Evolutionary conservation across 2,888 invertebrate species (phyloP), one percentile per base, ranked within the genome.

Genomic region (Perdita meconis): DNA sequence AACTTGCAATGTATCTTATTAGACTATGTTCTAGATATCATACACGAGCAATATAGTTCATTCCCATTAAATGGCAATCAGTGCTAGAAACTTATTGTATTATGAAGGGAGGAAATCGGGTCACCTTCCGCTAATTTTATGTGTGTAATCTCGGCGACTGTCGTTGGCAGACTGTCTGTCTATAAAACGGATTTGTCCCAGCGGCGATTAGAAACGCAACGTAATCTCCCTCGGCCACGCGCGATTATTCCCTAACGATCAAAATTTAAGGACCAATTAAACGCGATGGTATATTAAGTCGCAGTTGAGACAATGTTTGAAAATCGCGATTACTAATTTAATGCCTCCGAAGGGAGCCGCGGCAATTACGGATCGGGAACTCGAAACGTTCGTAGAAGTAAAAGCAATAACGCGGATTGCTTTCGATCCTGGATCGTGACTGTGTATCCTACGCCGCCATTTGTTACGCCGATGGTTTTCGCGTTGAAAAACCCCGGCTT

Each of bases 181-280:
- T 13, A 5, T 1, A 22, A 56, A 57, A 30, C 16, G 22, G 38
- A 50, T 59, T 50, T 34, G 1, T 8, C 10, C 1, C 16, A 47
- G 50, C 4, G 12, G 22, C n/a, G 10, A 8, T 8, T 47, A 51
- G 22, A n/a, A 55, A 56, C 30, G 34, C 0, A 34, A 30, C 22
- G 40, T 24, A 30, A 24, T 50, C 38, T 22, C 16, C n/a, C 3
- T 10, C 8, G 30, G 36, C 16, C 44, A 40, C 34, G 16, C 51
- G 44, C 40, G 57, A 55, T 40, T 64, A 47, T 67, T 63, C 68
- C 64, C 57, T 64, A 38, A 53, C 57, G 55, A 61, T 44, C 61
- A 65, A 61, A 63, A 69, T 78, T 69, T 65, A 75, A 65, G 51
- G 69, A 65, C 42, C 69, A 70, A 78, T 78, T 75, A 75, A 65